Evolutionary conservation across 2,113 vertebrate species (phyloP).

Genomic region (Podocnemis expansa): DNA sequence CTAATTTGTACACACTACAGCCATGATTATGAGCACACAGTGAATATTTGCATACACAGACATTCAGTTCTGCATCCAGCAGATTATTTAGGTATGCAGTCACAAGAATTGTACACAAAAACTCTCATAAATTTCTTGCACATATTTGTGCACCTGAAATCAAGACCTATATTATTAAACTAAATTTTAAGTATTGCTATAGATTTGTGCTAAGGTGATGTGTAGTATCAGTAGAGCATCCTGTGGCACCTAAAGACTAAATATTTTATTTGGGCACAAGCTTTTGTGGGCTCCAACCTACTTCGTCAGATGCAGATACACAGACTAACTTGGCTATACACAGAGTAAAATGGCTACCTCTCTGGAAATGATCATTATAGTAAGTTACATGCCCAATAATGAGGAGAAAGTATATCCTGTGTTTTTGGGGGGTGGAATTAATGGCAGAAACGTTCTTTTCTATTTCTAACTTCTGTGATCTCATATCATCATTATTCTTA

Average conservation of each 20-base stretch:
- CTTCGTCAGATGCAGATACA: no score
- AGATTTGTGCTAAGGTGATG: not conserved
- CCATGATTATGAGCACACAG: not conserved
- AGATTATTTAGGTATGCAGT: not conserved
- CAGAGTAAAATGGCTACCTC: no score
- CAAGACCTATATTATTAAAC: not conserved
- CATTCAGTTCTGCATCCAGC: not conserved
- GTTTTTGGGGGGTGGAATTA: not conserved
- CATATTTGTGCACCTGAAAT: not conserved
- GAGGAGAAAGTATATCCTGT: not conserved
- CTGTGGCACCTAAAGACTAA: no score
- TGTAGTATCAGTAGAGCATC: not conserved
- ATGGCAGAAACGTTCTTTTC: not conserved
- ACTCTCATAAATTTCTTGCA: rapidly evolving
- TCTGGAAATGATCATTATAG: no score
- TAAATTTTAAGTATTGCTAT: not conserved
- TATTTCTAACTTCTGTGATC: not conserved
- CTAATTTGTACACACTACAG: rapidly evolving
- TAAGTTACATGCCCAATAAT: not conserved
- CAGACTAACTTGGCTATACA: no score
- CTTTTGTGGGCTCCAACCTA: no score
- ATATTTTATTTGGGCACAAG: no score
- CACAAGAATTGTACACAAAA: not conserved
- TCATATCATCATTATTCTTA: not conserved
- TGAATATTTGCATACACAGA: not conserved